Evolutionary conservation across 2,888 invertebrate genomes (phyloP), one percentile per base, ranked within the genome.

Genomic region (Tenthredo mesomela): DNA sequence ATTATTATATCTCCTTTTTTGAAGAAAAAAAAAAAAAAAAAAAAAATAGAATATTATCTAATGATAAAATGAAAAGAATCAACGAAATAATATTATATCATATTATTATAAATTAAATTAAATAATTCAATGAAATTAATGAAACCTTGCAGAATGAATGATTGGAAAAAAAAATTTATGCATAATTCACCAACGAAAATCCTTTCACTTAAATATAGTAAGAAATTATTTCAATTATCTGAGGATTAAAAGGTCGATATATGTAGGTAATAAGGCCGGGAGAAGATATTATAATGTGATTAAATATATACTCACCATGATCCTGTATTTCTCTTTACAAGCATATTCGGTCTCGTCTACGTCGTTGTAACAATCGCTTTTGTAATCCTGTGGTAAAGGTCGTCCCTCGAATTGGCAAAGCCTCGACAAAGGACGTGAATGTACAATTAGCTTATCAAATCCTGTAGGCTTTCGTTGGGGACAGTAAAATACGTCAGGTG

Each of bases 401-500:
- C 95, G 95, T 10, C 97, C 97, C 91, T 96, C 96, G 89, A 95
- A 96, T 92, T 97, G 96, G 90, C 97, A 97, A 5, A 97, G 94
- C 91, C 96, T 96, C 86, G 95, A 95, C 85, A 97, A 92, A 0
- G 97, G 96, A 86, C 95, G 94, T 0, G 96, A 95, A 89, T 95
- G 95, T 47, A 97, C 96, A 87, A 96, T 95, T 92, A 96, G 94
- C 92, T 96, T 96, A 87, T 96, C 96, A 90, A 96, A 95, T 54
- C 96, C 95, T 5, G 96, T 95, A n/a, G 96, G 96, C 90, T 97
- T 96, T 87, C 96, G 96, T 90, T 96, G 95, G 0, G 97, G 97
- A 90, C 97, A 97, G 92, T 97, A 97, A 92, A 97, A 97, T 21
- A 97, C 96, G 89, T 96, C 96, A 10, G 97, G 97, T 0, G 96